A percentile compares a stretch with the other conserved stretches of the same genome.
Conservation (phyloP, 2,797 vertebrate species). For the Dallia pectoralis region DNA sequence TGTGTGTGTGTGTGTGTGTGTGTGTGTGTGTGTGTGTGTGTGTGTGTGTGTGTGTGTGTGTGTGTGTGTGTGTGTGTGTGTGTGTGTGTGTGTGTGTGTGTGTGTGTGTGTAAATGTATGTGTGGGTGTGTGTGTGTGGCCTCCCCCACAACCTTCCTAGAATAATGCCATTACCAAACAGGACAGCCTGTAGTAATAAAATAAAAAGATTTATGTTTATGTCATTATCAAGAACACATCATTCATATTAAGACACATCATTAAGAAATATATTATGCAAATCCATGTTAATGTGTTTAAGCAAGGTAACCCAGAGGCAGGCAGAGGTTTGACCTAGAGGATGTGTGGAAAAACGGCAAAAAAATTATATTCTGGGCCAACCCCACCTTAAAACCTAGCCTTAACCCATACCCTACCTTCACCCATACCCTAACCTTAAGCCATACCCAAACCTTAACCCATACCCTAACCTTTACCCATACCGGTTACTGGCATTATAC, state of each 20-base stretch:
- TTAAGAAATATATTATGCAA: background rate
- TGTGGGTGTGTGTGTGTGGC: constrained; percentile 26
- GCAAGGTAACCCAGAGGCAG: background rate
- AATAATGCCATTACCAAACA: too few relatives aligned
- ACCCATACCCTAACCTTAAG: too few relatives aligned
- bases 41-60: constrained; percentile 14
- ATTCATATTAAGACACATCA: background rate
- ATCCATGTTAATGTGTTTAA: constrained; percentile 10
- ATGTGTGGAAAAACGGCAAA: constrained; percentile 7
- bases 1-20: background rate
- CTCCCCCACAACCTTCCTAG: too few relatives aligned
- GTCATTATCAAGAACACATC: background rate
- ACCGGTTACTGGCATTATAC: too few relatives aligned
- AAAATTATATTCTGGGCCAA: too few relatives aligned
- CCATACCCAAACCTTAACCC: too few relatives aligned
- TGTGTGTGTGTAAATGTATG: background rate
- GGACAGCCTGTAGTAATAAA: background rate
- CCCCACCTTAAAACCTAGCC: too few relatives aligned
- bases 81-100: constrained; percentile 10
- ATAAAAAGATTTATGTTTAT: background rate
- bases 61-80: constrained; percentile 15
- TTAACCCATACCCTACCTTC: too few relatives aligned
- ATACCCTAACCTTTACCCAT: too few relatives aligned
- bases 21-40: constrained; percentile 6
- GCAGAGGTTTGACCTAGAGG: background rate